Percentiles rank a stretch among this genome's conserved stretches.
Conservation (phyloP, 2,888 invertebrate species). For the Danaus chrysippus region DNA sequence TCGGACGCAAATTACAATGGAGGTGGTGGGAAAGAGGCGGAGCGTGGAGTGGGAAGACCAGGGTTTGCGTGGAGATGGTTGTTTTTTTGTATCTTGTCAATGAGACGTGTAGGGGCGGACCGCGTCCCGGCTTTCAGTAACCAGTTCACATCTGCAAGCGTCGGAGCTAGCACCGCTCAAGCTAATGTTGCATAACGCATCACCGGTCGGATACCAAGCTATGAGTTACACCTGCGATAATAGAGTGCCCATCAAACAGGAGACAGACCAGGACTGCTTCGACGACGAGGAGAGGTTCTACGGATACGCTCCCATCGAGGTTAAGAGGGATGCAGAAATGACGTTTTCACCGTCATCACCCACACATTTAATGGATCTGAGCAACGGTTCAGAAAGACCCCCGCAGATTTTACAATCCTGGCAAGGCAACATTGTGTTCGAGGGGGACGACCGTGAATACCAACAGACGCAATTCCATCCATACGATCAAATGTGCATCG, state of each 20-base stretch:
- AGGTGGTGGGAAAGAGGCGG: constrained; percentile 53
- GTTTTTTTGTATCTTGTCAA: constrained; percentile 76
- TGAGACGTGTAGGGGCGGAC: constrained; percentile 72
- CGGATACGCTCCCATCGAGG: constrained; percentile 59
- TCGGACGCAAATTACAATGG: constrained; percentile 41
- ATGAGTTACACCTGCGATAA: constrained; percentile 66
- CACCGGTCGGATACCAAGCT: constrained; percentile 37
- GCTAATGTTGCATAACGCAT: constrained; percentile 40
- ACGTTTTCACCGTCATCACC: constrained; percentile 64
- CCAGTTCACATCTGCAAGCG: constrained; percentile 50
- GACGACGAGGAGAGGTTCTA: constrained; percentile 68
- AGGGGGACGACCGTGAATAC: constrained; percentile 56
- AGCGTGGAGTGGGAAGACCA: constrained; percentile 40
- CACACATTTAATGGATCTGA: constrained; percentile 68
- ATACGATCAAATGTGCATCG: constrained; percentile 53
- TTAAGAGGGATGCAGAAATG: constrained; percentile 53
- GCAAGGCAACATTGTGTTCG: constrained; percentile 51
- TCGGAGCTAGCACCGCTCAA: constrained; percentile 49
- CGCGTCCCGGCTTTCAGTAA: constrained; percentile 47
- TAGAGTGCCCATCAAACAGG: constrained; percentile 66
- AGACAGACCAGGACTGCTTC: constrained; percentile 58
- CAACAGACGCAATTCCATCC: constrained; percentile 49
- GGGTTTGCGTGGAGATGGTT: constrained; percentile 59
- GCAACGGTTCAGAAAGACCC: constrained; percentile 63
- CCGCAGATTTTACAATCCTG: constrained; percentile 45